Conservation (phyloP, 2,797 vertebrate species). For the Aplochiton taeniatus region DNA sequence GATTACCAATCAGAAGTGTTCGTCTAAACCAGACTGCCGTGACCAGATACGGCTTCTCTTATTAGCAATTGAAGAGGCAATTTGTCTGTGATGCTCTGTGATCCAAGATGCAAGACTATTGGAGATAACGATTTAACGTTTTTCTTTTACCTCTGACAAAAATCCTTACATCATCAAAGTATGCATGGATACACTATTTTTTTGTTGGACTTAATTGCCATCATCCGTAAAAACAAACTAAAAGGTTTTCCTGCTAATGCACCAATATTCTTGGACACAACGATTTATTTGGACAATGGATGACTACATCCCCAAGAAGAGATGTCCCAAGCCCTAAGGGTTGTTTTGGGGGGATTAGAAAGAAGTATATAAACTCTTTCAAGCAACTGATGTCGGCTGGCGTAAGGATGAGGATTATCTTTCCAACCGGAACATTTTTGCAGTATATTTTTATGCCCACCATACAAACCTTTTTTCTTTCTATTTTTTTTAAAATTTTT, state of each 20-base stretch:
- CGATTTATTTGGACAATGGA: slow-evolving; percentile 28
- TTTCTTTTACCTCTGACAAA: slow-evolving; percentile 24
- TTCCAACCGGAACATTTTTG: slow-evolving; percentile 48
- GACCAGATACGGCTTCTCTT: slow-evolving; percentile 16
- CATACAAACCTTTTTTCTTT: slow-evolving; percentile 56
- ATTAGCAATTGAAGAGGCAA: slow-evolving; percentile 38
- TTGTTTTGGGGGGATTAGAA: slow-evolving; percentile 40
- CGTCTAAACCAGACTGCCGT: slow-evolving; percentile 9
- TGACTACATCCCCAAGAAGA: slow-evolving; percentile 35
- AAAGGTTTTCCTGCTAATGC: not conserved
- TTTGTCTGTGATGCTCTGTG: slow-evolving; percentile 19
- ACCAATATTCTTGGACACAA: slow-evolving; percentile 39
- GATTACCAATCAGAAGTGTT: slow-evolving; percentile 54
- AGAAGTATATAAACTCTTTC: slow-evolving; percentile 41
- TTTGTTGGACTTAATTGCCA: slow-evolving; percentile 29
- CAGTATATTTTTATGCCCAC: slow-evolving; percentile 64
- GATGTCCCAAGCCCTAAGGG: slow-evolving; percentile 31
- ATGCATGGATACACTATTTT: slow-evolving; percentile 48
- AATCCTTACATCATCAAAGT: not conserved
- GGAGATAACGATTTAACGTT: slow-evolving; percentile 43
- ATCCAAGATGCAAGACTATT: slow-evolving; percentile 32
- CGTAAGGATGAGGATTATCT: slow-evolving; percentile 72
- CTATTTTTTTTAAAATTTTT: slow-evolving; percentile 26
- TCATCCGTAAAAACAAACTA: not conserved
- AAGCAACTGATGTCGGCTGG: slow-evolving; percentile 24